Conservation (phyloP, 2,113 vertebrate genomes). For the Brachypodius melanocephalos region DNA sequence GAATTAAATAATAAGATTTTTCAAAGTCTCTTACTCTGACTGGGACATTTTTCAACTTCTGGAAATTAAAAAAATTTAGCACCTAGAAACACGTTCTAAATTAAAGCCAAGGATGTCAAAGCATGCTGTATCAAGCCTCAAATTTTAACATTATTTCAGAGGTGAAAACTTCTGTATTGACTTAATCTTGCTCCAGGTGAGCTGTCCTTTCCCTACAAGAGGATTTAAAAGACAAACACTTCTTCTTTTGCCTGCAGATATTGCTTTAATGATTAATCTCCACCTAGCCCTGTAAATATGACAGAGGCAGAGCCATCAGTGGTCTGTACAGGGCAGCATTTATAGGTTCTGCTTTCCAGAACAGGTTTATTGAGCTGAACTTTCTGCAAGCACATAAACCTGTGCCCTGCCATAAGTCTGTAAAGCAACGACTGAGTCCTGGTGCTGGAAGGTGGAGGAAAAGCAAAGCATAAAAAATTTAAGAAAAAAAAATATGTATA, state of each 20-base stretch:
- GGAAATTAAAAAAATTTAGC: not conserved
- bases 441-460: not conserved
- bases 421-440: not conserved
- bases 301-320: not conserved
- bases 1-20: not conserved
- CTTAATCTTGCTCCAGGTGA: not conserved
- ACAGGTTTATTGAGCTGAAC: not conserved
- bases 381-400: not conserved
- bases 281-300: not conserved
- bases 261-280: not conserved
- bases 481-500: not conserved
- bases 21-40: not conserved
- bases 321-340: not conserved
- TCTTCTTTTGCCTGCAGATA: not conserved
- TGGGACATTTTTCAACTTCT: not conserved
- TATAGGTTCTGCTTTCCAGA: not conserved
- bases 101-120: not conserved
- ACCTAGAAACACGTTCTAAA: not conserved
- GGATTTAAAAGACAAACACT: not conserved
- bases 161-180: not conserved
- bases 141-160: not conserved
- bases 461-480: not conserved
- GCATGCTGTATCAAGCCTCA: not conserved
- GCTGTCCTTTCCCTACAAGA: not conserved
- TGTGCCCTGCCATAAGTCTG: not conserved